phyloP scores from a whole-genome alignment of 2,888 invertebrate genomes.

The Melikaiella ostensackeni region DNA sequence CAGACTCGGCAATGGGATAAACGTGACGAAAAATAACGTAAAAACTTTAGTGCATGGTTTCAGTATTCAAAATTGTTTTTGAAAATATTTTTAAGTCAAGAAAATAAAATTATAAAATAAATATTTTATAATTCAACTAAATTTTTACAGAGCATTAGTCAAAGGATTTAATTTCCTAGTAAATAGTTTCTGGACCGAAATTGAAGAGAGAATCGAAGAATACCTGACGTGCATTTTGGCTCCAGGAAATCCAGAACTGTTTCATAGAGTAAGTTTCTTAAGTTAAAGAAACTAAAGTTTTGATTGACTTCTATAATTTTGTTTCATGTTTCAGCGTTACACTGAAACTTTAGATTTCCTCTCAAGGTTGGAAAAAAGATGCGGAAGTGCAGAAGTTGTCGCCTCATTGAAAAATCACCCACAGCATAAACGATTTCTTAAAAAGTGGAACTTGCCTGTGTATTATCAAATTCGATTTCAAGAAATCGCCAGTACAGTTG shows the following conservation, averaged over 20 bases:
- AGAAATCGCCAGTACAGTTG: conserved; percentile 87
- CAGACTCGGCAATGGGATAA: too few species aligned
- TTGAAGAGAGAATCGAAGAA: conserved; percentile 89
- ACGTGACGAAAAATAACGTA: conserved; percentile 45
- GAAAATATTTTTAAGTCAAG: neutral
- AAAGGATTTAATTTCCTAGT: conserved; percentile 87
- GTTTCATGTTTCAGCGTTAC: conserved; percentile 81
- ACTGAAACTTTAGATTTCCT: conserved; percentile 88
- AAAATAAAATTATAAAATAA: neutral
- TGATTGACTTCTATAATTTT: conserved; percentile 43
- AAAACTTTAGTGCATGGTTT: neutral
- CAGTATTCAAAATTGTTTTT: too few species aligned
- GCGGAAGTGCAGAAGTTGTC: conserved; percentile 80
- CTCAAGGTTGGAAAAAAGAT: conserved; percentile 83
- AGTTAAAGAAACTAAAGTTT: neutral
- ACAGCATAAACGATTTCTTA: conserved; percentile 88
- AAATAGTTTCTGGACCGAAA: conserved; percentile 92
- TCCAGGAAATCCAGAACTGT: conserved; percentile 93
- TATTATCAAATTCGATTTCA: conserved; percentile 97
- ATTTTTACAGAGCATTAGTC: conserved; percentile 77
- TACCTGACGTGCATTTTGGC: conserved; percentile 91
- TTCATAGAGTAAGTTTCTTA: conserved; percentile 81
- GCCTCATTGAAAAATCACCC: conserved; percentile 82
- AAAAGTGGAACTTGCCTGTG: conserved; percentile 96
- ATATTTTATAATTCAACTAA: conserved; percentile 61